phyloP scores from a whole-genome alignment of 2,113 vertebrate genomes.

The Dascyllus trimaculatus region DNA sequence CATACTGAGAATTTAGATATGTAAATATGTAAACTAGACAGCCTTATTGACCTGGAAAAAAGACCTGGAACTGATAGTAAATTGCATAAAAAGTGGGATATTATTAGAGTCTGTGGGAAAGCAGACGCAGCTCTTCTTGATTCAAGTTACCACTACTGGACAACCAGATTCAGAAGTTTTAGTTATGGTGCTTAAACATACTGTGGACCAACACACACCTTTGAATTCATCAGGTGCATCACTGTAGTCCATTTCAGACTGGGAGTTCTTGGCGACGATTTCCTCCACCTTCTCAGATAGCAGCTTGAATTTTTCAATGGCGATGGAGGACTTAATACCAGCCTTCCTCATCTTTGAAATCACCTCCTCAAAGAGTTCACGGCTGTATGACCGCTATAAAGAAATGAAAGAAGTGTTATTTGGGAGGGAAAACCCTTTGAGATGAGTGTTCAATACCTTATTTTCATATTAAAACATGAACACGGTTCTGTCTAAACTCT shows the following conservation, averaged over 20 bases:
- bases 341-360: slow-evolving; percentile 99
- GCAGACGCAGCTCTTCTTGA: neutral
- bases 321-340: slow-evolving; percentile 98
- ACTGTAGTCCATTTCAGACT: slow-evolving; percentile 98
- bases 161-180: neutral
- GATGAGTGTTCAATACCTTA: neutral
- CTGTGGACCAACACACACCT: slow-evolving; percentile 79
- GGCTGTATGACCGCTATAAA: slow-evolving; percentile 95
- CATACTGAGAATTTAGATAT: no score
- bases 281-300: slow-evolving; percentile 96
- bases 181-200: neutral
- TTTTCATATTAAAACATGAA: neutral
- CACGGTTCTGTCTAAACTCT: neutral
- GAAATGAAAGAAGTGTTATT: neutral
- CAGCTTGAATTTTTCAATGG: slow-evolving; percentile 98
- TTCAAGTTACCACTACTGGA: neutral
- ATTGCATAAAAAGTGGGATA: neutral
- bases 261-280: slow-evolving; percentile 96
- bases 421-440: neutral
- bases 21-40: neutral
- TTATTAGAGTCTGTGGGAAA: neutral
- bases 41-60: neutral
- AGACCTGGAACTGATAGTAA: rapidly evolving
- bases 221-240: slow-evolving; percentile 98
- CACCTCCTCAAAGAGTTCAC: slow-evolving; percentile 97